Base-by-base conservation (phyloP, 2,113 vertebrate genomes). In the Etheostoma cragini region DNA sequence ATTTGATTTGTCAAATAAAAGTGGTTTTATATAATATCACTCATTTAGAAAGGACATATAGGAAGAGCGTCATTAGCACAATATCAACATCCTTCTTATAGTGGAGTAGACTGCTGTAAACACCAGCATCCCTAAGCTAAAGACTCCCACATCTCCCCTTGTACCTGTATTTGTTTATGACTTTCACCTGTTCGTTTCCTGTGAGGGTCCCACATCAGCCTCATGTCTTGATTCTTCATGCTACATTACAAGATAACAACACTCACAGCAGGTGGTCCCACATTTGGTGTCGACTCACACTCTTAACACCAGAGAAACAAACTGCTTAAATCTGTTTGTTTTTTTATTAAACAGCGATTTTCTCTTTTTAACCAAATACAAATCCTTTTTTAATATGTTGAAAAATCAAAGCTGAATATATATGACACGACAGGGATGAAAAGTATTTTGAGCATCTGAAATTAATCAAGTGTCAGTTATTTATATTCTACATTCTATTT, bases 201-300 rank as follows among this genome's bases (percentile, higher is more conserved):
- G 88, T 87, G 89, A 87, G 93, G 93, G 92, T 89, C 88, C 91
- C 88, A 71, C 70, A 79, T 86, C 87, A 75, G 80, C 87, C 80
- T 81, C 61, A 84, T 76, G 69, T 81, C 22, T 57, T 72, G 84
- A 87, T 76, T 53, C 50, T 74, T 72, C 84, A 94, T 69, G 94
- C 91, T 93, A 85, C 93, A 93, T 94, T 95, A 91, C 93, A 82
- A 79, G 58, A 92, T 57, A 87, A 92, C 81, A 92, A 81, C 84
- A 6, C 56, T 83, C 76, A 65, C 84, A 72, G 78, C 52, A 72
- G 93, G 95, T 95, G 95, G 94, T 94, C 94, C 78, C 54, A 2
- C 49, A 52, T 63, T 74, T 16, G 46, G 62, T 61, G 60, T 68
- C 3, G 6, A 24, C 45, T 81, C 16, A 67, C 6, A 17, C 53